phyloP scores from a whole-genome alignment of 2,888 invertebrate species.

The Cheilosia vernalis region DNA sequence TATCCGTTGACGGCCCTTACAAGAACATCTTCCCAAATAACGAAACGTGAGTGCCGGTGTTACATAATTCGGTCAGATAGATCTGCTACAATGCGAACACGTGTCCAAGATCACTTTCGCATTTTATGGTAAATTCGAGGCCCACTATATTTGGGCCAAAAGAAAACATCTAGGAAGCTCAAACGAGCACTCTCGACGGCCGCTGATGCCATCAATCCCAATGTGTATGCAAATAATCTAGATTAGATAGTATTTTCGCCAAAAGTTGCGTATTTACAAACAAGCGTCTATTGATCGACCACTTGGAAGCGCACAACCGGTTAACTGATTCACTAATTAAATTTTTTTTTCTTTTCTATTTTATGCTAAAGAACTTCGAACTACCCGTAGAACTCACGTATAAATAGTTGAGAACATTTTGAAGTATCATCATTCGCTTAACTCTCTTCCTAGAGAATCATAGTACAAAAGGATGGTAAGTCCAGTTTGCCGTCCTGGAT shows the following conservation, averaged over 20 bases:
- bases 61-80: constrained; percentile 30
- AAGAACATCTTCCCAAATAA: constrained; percentile 23
- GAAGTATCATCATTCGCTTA: constrained; percentile 61
- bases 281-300: constrained; percentile 22
- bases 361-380: constrained; percentile 9
- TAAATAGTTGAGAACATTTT: constrained; percentile 60
- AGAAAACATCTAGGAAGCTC: constrained; percentile 8
- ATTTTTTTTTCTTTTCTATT: not conserved
- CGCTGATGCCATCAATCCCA: constrained; percentile 11
- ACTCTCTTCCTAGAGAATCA: constrained; percentile 58
- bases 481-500: not conserved
- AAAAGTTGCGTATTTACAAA: constrained; percentile 19
- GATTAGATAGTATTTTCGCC: constrained; percentile 27
- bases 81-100: constrained; percentile 4
- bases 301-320: constrained; percentile 44
- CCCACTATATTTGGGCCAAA: not conserved
- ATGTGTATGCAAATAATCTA: constrained; percentile 52
- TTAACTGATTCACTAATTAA: constrained; percentile 46
- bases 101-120: constrained; percentile 31
- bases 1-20: not conserved
- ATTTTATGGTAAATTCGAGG: not conserved
- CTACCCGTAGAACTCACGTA: constrained; percentile 20
- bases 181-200: constrained; percentile 5
- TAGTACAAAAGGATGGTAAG: constrained; percentile 65
- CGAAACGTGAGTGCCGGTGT: constrained; percentile 4